Evolutionary conservation across 2,113 vertebrate genomes (phyloP), one percentile per base, ranked within the genome.

Genomic region (Atrichornis clamosus): DNA sequence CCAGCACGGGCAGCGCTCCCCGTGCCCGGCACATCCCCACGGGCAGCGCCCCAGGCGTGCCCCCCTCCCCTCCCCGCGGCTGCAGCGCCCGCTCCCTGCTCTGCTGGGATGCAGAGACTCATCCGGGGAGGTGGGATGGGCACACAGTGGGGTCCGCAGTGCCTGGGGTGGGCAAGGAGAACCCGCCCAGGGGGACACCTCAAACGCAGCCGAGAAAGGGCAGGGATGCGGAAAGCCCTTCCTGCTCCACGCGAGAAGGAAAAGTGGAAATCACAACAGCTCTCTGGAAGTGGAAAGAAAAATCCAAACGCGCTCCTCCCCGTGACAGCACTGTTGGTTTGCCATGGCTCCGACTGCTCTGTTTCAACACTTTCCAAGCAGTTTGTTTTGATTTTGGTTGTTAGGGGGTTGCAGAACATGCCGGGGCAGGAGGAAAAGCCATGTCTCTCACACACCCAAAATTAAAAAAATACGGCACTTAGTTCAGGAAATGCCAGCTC

Each of bases 1-100:
- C 26, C 56, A 2, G 1, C 1, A 5, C 23, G 7, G 2, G n/a
- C 53, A 1, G 0, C 2, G 1, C 3, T 13, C 41, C 76, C 64
- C 0, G 0, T 53, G 50, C 74, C 56, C 19, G 0, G 22, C 81
- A 52, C 64, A 32, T n/a, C 42, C 42, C 64, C 42, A 26, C 32
- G 12, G 42, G 32, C 63, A 65, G 13, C 42, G 33, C 17, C 44
- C 30, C 41, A 65, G 11, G 41, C 65, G 24, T 5, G 16, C 55
- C 58, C 75, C 21, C 46, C 60, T 52, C 59, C 69, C 50, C 50
- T 8, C 17, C 15, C 63, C 41, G 42, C 28, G 14, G 63, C 30
- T 65, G 63, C 30, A 14, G 26, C 2, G 23, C 60, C 32, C 6
- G 0, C 86, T 52, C 42, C 42, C 37, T 0, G 1, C 55, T 27